phyloP scores from a whole-genome alignment of 2,113 vertebrate species.

The Erythrolamprus reginae region DNA sequence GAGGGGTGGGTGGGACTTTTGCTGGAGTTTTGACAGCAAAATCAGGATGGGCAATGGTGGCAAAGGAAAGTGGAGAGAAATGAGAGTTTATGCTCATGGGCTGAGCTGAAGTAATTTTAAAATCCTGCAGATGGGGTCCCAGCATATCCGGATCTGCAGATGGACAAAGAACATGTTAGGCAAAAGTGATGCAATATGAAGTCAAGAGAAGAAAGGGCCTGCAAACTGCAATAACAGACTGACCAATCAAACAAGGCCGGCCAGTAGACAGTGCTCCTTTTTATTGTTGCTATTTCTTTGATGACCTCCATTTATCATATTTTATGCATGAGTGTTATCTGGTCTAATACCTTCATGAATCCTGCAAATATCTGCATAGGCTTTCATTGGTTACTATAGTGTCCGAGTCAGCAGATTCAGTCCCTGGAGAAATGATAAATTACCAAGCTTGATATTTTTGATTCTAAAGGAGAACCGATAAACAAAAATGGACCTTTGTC shows the following conservation, averaged over 20 bases:
- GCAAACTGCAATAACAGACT: too few species aligned
- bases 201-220: not conserved
- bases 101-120: not conserved
- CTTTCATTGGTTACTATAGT: not conserved
- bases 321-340: not conserved
- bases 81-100: not conserved
- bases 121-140: not conserved
- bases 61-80: not conserved
- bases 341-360: not conserved
- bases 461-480: not conserved
- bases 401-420: not conserved
- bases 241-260: not conserved
- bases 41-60: not conserved
- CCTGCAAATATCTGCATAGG: not conserved
- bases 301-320: not conserved
- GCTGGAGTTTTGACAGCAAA: not conserved
- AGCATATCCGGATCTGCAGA: not conserved
- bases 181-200: not conserved
- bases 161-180: not conserved
- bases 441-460: not conserved
- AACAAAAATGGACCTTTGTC: not conserved
- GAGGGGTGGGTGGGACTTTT: not conserved
- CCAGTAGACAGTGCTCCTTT: not conserved
- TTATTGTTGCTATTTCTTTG: not conserved
- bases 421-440: not conserved